Evolutionary conservation across 2,888 invertebrate genomes (phyloP), one percentile per base, ranked within the genome.

Genomic region (Eudemis profundana): DNA sequence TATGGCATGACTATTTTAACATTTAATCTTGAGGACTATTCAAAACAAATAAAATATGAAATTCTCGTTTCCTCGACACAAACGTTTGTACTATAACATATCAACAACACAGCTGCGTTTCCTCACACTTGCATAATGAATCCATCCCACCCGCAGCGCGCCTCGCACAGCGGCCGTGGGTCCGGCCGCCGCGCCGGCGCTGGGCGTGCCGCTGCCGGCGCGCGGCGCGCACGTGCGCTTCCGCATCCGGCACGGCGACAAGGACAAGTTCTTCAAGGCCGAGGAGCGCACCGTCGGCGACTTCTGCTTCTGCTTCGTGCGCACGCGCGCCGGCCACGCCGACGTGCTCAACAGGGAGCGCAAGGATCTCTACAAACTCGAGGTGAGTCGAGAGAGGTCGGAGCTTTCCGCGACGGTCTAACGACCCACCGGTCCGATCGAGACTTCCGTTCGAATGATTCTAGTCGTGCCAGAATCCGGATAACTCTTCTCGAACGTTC

Each of bases 321-420:
- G 98, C 77, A 98, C 97, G 70, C 95, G 97, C 81, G 97, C 98
- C 67, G 97, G 96, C 46, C 95, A 95, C 81, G 95, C 96, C 70
- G 96, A 97, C 77, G 97, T 98, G 71, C 92, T 99, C 68, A 99
- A 99, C 89, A 94, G 99, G 69, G 99, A 99, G 87, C 95, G 98
- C 61, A 95, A 95, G 73, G 97, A 97, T 79, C 93, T 94, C 67
- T 98, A 98, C 90, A 93, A 94, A 57, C 93, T 98, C 42, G 95
- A 95, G 75, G 94, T 99, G 70, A 64, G 64, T 63, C 0, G n/a
- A n/a, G n/a, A n/a, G n/a, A n/a, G n/a, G n/a, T n/a, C n/a, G n/a
- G n/a, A n/a, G n/a, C n/a, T n/a, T n/a, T n/a, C n/a, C n/a, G n/a
- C n/a, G n/a, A n/a, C n/a, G n/a, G n/a, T n/a, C n/a, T n/a, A 19